A percentile compares a stretch with the other conserved stretches of the same genome.
Evolutionary conservation across 2,797 vertebrate species (phyloP).

Genomic region (Lemur catta): DNA sequence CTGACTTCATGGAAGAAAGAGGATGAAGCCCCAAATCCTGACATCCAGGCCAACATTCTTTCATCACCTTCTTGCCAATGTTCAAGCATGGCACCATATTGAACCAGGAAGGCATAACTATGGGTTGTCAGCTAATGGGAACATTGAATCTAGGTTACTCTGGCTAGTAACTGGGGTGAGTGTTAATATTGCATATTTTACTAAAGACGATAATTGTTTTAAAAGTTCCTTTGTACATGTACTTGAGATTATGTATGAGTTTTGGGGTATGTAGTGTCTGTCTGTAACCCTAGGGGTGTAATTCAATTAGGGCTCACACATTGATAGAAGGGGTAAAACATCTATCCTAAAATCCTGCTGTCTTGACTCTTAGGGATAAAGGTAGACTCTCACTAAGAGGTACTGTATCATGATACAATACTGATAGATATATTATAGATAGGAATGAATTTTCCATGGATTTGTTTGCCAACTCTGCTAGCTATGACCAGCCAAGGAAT

Average conservation of each 20-base stretch:
- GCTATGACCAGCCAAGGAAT: background rate
- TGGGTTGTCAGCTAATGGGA: too few relatives aligned
- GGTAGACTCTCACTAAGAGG: background rate
- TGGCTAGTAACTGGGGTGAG: background rate
- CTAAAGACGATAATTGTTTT: background rate
- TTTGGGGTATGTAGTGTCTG: background rate
- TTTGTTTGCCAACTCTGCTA: background rate
- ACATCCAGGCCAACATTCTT: too few relatives aligned
- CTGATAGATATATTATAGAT: background rate
- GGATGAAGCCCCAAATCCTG: background rate
- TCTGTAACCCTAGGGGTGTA: accelerated
- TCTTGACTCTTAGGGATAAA: background rate
- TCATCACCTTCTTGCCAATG: accelerated
- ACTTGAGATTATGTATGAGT: background rate
- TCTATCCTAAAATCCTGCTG: background rate
- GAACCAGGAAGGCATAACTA: background rate
- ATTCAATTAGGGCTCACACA: background rate
- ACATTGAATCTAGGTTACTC: background rate
- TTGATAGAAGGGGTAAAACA: background rate
- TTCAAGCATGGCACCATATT: background rate
- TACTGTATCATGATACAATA: background rate
- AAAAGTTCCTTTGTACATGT: background rate
- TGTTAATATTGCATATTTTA: background rate
- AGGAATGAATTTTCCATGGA: background rate
- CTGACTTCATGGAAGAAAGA: background rate